phyloP scores from a whole-genome alignment of 2,888 invertebrate species.

The Pachymerium ferrugineum region DNA sequence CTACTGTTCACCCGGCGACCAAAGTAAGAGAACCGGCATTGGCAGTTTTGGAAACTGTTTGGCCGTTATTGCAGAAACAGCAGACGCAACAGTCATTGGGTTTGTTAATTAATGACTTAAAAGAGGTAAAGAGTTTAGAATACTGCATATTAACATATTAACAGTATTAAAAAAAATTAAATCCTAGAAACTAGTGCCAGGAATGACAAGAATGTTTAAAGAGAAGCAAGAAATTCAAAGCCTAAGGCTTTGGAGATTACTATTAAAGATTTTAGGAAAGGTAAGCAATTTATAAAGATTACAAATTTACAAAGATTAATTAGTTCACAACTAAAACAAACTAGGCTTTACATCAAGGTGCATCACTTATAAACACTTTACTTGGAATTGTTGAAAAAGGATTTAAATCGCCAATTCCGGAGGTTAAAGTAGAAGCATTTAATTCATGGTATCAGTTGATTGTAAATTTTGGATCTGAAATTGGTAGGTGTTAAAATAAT shows the following conservation, averaged over 20 bases:
- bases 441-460: slow-evolving; percentile 31
- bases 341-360: slow-evolving; percentile 31
- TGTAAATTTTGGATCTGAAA: slow-evolving; percentile 29
- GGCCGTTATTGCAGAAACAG: slow-evolving; percentile 2
- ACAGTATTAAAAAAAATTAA: too few relatives aligned
- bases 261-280: slow-evolving; percentile 29
- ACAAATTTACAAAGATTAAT: not conserved
- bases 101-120: slow-evolving; percentile 10
- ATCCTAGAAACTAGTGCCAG: slow-evolving; percentile 5
- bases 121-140: slow-evolving; percentile 27
- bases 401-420: slow-evolving; percentile 30
- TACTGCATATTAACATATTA: not conserved
- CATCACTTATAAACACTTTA: slow-evolving; percentile 29
- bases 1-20: not conserved
- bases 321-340: not conserved
- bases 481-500: slow-evolving; percentile 9
- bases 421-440: slow-evolving; percentile 31
- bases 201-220: slow-evolving; percentile 29
- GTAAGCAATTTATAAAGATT: not conserved
- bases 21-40: slow-evolving; percentile 29
- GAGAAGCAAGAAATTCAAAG: slow-evolving; percentile 29
- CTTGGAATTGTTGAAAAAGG: slow-evolving; percentile 30
- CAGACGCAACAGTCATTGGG: not conserved
- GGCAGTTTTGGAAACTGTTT: not conserved
- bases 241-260: slow-evolving; percentile 20